Evolutionary conservation across 2,888 invertebrate genomes (phyloP).

Genomic region (Allolobophora icterica): DNA sequence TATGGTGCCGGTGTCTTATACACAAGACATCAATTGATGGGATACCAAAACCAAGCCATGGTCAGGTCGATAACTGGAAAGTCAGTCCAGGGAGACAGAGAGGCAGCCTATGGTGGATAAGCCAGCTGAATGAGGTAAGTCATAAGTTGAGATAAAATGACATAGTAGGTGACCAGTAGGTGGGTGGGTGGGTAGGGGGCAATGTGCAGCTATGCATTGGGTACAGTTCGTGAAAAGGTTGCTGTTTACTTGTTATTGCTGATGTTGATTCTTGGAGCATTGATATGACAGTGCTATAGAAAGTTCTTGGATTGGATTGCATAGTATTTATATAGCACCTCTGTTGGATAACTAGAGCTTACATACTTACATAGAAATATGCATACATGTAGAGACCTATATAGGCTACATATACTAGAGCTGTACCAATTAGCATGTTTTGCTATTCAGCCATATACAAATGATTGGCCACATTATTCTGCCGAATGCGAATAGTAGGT

Average conservation of each 20-base stretch:
- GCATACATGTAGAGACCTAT: too few species aligned
- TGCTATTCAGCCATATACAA: too few species aligned
- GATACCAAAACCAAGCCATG: background rate
- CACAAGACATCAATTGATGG: background rate
- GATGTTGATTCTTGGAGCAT: background rate
- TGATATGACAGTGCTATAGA: background rate
- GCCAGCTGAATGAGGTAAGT: background rate
- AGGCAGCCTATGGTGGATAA: background rate
- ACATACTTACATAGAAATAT: too few species aligned
- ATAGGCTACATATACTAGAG: too few species aligned
- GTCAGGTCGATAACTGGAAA: background rate
- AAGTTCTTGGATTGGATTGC: background rate
- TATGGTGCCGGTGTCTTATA: background rate
- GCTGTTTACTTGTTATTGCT: too few species aligned
- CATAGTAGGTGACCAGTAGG: background rate
- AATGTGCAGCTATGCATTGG: background rate
- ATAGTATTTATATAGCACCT: background rate
- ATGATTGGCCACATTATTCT: too few species aligned
- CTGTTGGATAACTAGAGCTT: background rate
- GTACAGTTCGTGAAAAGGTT: background rate
- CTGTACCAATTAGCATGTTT: too few species aligned
- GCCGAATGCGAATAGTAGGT: too few species aligned
- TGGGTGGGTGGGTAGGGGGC: background rate
- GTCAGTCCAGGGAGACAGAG: background rate
- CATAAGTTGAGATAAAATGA: background rate